Evolutionary conservation across 1,140 invertebrate genomes (phyloP), one percentile per base, ranked within the genome.

Genomic region (Calephelis virginiensis): DNA sequence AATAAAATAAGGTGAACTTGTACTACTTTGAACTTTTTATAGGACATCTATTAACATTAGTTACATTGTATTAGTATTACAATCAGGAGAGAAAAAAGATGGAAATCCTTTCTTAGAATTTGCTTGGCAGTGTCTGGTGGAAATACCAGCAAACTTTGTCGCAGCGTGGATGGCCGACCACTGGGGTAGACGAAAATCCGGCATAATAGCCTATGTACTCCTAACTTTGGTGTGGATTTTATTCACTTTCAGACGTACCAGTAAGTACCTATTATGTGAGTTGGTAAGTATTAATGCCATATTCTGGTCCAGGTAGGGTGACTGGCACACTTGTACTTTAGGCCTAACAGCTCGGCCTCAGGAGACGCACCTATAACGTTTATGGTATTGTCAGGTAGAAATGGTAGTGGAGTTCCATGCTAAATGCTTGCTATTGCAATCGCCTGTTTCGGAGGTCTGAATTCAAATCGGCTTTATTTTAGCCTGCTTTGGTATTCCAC

Each of bases 91-190:
- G 28, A 70, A 94, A 94, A 67, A 83, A 94, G 75, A 91, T 49
- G 94, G 94, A 50, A 95, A 95, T 84, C 94, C 94, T 17, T 95
- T 95, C 77, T 76, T 95, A 50, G 95, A 95, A 81, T 95, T 94
- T 82, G 92, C 94, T 65, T 91, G 93, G 71, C 93, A 95, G 75
- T 91, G 92, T 61, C 67, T 94, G 6, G 92, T 93, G 14, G 94
- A 95, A 80, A 82, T 95, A 10, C 94, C 94, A 2, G 93, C 90
- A 48, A 89, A 89, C 73, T 89, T 92, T 71, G 7, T 92, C 64
- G 80, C 76, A 47, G 80, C 80, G 12, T 86, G 79, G 78, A 72
- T 91, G 7, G 86, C 28, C 89, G 90, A 94, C 67, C 89, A 72
- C 28, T 82, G 92, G 12, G 94, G 94, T 7, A 85, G 94, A 5